Evolutionary conservation across 2,797 vertebrate species (phyloP), one percentile per base, ranked within the genome.

Genomic region (Lagorchestes hirsutus): DNA sequence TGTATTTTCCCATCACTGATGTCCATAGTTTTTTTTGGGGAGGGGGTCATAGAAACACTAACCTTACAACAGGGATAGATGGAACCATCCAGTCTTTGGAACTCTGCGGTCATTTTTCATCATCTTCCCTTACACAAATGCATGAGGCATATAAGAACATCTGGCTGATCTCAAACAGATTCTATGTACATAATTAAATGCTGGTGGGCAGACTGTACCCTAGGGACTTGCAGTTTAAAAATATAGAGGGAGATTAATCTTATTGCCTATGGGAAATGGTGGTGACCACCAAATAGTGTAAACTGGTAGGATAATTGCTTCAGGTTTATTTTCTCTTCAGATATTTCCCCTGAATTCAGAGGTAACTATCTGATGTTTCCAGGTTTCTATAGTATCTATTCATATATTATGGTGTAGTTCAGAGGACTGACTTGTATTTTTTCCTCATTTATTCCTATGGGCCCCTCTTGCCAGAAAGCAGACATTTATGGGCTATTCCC

Each of bases 181-280:
- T 98, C 93, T 95, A 97, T 94, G 98, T 98, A 97, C 98, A 98
- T 98, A 98, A 98, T 98, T 98, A 98, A 98, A 98, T 54, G 96
- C 92, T 31, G 0, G 96, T 94, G 95, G 97, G 96, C 34, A 96
- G 97, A 97, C 96, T 82, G 59, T 94, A 97, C 93, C 97, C 54
- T 92, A 93, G 0, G 18, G 97, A 97, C 96, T 24, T 0, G 74
- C 95, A 91, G 92, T 97, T 94, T 94, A 97, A 98, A 97, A 98
- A 98, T 52, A 98, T 96, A 98, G 95, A 97, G 95, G 98, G 95
- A 96, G 97, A 96, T 97, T 98, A 94, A 94, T 98, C 96, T 98
- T 98, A 97, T 97, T 98, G 96, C 98, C 97, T 97, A 90, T 87
- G 56, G 54, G 34, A 92, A 94, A 97, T 91, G 4, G 95, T 67